Evolutionary conservation across 92 coral and sea anemone species (phyloP).

Genomic region (Isaurus tuberculatus): DNA sequence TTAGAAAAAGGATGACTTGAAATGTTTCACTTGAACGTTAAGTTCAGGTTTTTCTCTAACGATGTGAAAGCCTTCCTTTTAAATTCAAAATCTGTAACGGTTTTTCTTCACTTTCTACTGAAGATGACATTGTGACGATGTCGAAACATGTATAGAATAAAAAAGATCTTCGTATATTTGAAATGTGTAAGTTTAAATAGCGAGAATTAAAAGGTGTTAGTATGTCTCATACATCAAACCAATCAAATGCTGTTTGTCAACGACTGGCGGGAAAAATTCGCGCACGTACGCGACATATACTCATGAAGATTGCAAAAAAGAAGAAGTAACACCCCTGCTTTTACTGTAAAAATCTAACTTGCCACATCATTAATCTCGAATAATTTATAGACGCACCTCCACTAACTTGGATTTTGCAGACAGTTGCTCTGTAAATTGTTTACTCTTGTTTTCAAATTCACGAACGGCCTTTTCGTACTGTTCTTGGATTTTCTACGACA

Average conservation of each 20-base stretch:
- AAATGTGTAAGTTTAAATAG: no score
- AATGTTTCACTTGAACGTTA: no score
- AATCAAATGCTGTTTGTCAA: not conserved
- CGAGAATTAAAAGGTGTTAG: no score
- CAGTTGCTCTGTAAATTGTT: conserved; percentile 36
- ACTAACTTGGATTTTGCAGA: conserved; percentile 25
- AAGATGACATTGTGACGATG: no score
- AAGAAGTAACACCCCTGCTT: not conserved
- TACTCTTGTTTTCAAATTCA: conserved; percentile 32
- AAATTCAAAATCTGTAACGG: no score
- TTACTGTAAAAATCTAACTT: not conserved
- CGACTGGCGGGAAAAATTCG: not conserved
- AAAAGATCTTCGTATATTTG: no score
- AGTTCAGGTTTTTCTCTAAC: no score
- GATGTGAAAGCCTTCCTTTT: no score
- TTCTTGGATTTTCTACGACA: conserved; percentile 37
- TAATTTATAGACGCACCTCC: conserved; percentile 15
- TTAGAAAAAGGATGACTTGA: no score
- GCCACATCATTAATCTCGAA: not conserved
- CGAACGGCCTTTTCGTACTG: conserved; percentile 41
- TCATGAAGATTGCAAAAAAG: not conserved
- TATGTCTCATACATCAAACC: not conserved
- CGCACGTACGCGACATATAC: not conserved
- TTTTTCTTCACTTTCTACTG: no score
- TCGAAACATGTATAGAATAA: no score